Percentiles rank a stretch among this genome's conserved stretches.
Evolutionary conservation across 2,113 vertebrate genomes (phyloP).

Genomic region (Ailurus styani): DNA sequence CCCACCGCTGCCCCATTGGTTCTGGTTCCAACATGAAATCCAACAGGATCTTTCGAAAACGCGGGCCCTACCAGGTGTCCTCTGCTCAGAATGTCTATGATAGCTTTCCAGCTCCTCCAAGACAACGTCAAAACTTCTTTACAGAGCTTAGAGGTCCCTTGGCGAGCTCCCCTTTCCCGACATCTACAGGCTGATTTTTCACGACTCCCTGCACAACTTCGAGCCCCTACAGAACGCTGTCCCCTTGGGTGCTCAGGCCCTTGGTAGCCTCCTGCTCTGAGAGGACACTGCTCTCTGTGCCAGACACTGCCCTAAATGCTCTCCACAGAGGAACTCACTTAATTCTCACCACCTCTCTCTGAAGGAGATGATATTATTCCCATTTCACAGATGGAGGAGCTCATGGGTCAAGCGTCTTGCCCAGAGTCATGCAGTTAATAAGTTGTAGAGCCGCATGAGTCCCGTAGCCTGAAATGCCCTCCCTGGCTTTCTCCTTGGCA

Average conservation of each 20-base stretch:
- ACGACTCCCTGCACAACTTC: background rate
- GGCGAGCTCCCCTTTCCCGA: too few relatives aligned
- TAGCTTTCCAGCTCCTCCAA: background rate
- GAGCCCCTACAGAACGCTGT: rapidly evolving
- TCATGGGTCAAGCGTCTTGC: background rate
- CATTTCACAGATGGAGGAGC: background rate
- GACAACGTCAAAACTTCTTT: background rate
- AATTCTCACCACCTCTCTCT: background rate
- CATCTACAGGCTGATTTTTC: rapidly evolving
- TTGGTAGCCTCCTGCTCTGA: background rate
- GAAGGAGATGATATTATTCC: background rate
- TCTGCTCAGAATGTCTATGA: background rate
- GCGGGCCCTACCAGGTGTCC: background rate
- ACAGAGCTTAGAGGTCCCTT: background rate
- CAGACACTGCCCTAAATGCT: background rate
- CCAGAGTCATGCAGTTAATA: background rate
- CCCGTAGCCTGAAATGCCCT: background rate
- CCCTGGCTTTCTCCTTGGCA: background rate
- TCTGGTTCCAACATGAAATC: background rate
- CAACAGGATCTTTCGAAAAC: background rate
- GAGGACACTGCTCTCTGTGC: background rate
- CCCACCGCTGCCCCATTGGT: background rate
- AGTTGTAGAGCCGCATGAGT: background rate
- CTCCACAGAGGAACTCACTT: background rate
- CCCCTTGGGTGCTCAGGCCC: background rate